phyloP scores from a whole-genome alignment of 2,113 vertebrate species.

The Leptocoma aspasia region DNA sequence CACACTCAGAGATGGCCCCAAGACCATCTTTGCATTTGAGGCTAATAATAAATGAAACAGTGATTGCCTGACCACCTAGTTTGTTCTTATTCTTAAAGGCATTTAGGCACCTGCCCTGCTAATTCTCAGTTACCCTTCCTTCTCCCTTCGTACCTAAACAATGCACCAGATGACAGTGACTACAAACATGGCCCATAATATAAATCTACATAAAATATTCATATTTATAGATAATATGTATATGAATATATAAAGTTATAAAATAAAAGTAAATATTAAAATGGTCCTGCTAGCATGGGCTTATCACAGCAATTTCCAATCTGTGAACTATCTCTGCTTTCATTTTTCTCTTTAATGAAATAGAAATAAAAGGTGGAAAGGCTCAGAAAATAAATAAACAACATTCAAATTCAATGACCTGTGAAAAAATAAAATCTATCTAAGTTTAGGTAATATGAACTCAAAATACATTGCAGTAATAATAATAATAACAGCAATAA shows the following conservation, averaged over 20 bases:
- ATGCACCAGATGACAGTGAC: neutral
- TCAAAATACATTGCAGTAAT: neutral
- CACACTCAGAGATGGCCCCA: neutral
- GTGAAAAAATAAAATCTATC: neutral
- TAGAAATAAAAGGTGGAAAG: neutral
- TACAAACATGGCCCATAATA: neutral
- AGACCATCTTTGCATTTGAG: neutral
- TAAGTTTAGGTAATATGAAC: neutral
- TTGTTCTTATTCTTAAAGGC: neutral
- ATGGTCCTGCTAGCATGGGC: neutral
- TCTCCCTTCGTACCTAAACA: neutral
- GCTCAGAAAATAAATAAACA: neutral
- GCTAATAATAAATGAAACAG: neutral
- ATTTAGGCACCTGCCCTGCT: neutral
- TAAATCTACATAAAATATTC: neutral
- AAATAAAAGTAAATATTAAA: neutral
- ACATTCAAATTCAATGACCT: neutral
- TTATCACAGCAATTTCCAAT: neutral
- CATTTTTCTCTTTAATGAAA: neutral
- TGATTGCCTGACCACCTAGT: accelerated
- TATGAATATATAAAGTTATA: neutral
- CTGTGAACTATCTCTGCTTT: neutral
- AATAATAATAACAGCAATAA: neutral
- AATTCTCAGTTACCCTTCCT: neutral
- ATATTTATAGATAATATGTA: neutral